Base-by-base conservation (phyloP, 2,797 vertebrate genomes). In the Brotula barbata region DNA sequence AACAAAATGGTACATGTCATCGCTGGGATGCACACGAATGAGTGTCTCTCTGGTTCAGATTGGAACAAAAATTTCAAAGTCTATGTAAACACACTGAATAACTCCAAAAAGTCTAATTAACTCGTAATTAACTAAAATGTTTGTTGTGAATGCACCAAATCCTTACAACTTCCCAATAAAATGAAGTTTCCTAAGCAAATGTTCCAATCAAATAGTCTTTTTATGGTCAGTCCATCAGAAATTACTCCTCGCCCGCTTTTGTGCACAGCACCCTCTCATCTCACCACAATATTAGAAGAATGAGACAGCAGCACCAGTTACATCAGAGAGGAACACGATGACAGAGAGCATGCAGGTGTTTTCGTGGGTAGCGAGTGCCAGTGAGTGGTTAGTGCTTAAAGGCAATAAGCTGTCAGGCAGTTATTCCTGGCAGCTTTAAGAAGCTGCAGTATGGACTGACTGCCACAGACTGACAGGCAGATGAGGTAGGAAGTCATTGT, bases 401-500 rank as follows among this genome's bases (percentile, higher is more conserved):
- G 66, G 41, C 69, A 74, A 62, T 71, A 62, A 62, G 71, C 77
- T 71, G 62, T 57, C 57, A 66, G 63, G 62, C 37, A n/a, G 63
- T 57, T 73, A 51, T 57, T 73, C 40, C 73, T 56, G 65, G 62
- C 51, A 28, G 50, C 70, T 68, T 75, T 65, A 68, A 68, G 64
- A 64, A 15, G 56, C 67, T 36, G 39, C 56, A 40, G 77, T 67
- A 70, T 28, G 66, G 61, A 51, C 55, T 13, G 44, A 76, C 58
- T n/a, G 47, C 75, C 65, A 70, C 44, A 41, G 51, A 53, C 68
- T 53, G 54, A 68, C 54, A 51, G 5, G 37, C 15, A 5, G 31
- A 16, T 25, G 58, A 43, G 57, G 51, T 51, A 72, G 83, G 75
- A 78, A 75, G 75, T 77, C 64, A 63, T 58, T 68, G 73, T 78